Percentiles rank a stretch among this genome's conserved stretches.
Conservation (phyloP, 2,797 vertebrate species). For the Coendou prehensilis region DNA sequence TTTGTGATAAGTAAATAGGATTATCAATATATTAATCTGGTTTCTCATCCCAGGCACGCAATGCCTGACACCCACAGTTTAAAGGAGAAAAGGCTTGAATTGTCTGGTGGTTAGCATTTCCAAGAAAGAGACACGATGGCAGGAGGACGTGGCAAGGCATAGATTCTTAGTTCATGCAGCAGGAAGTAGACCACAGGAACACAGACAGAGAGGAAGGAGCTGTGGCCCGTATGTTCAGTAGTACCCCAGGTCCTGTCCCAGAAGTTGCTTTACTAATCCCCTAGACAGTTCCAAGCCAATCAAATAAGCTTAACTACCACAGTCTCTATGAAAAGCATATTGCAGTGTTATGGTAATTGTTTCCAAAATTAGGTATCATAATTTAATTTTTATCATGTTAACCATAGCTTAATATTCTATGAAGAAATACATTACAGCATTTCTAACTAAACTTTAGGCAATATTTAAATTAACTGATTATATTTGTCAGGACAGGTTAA, state of each 20-base stretch:
- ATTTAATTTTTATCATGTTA: background rate
- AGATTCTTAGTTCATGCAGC: background rate
- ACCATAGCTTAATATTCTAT: background rate
- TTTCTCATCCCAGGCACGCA: background rate
- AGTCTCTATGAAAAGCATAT: background rate
- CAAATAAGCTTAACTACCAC: background rate
- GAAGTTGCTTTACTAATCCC: background rate
- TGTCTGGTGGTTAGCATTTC: background rate
- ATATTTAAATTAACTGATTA: slow-evolving; percentile 11
- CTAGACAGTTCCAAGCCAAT: background rate
- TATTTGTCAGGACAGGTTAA: background rate
- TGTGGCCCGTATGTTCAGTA: accelerated
- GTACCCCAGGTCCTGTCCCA: background rate
- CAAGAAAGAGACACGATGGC: background rate
- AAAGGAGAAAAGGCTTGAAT: background rate
- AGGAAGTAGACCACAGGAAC: background rate
- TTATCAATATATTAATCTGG: background rate
- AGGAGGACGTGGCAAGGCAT: background rate
- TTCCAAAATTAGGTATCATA: background rate
- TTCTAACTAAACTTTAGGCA: background rate
- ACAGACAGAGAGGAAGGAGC: background rate
- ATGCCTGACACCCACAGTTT: background rate
- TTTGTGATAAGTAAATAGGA: background rate
- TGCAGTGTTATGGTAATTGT: background rate
- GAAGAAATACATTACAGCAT: slow-evolving; percentile 1